Base-by-base conservation (phyloP, 1,140 invertebrate genomes). In the Patella vulgata region DNA sequence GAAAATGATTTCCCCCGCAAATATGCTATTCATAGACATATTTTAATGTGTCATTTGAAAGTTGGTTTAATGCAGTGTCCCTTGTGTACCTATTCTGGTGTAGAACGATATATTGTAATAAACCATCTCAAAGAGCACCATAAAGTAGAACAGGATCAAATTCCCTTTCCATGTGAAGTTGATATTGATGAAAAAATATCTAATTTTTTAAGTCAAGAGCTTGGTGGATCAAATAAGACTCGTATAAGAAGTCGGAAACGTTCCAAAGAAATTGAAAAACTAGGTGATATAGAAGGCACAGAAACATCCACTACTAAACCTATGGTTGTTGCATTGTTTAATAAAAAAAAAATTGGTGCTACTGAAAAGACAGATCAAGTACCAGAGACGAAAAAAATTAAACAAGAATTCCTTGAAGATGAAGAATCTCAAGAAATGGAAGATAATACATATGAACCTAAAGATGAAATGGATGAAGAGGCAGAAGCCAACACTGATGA, bases 41-140 rank as follows among this genome's bases (percentile, higher is more conserved):
- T 73, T 17, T 54, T 73, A 25, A 42, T 66, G 47, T 66, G 66
- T 25, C 70, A 73, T 54, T 55, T 73, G 21, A 66, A 67, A 46
- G 33, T 73, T 39, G 59, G 51, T 30, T 47, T 73, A 17, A 58
- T 66, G 30, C 56, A 59, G 1, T 73, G 70, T 51, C 59, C 67
- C 1, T 66, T 69, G 30, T 73, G 70, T 51, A 27, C 47, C 11
- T 62, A 63, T 36, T 46, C 63, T 52, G 66, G 66, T 19, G 63
- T 69, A 27, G 66, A 69, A 58, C 63, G 62, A 23, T 70, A 70
- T 55, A 57, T 59, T 33, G 63, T 70, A 14, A 56, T 64, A 19
- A 59, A 51, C 1, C 68, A 70, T 51, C 66, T 70, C 51, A 66
- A 63, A 25, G 68, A 70, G 25, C 60, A 58, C 8, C 68, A 70